Conservation (phyloP, 2,113 vertebrate species). For the Gallinago paraguaiae region DNA sequence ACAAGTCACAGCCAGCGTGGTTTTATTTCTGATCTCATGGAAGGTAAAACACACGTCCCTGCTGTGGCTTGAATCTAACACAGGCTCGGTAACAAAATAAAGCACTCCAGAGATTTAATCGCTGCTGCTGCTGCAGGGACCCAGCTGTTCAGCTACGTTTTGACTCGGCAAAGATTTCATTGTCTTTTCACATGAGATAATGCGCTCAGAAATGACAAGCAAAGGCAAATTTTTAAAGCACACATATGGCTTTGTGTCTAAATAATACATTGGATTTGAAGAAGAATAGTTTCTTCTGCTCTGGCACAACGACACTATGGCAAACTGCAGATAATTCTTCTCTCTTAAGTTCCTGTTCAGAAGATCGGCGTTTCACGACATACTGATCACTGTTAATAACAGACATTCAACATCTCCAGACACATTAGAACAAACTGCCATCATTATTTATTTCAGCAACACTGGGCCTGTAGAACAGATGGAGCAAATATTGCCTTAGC, state of each 20-base stretch:
- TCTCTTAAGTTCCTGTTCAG: background rate
- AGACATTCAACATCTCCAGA: background rate
- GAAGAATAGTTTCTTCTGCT: background rate
- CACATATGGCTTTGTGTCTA: background rate
- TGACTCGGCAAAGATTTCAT: constrained; percentile 2
- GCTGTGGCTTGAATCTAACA: background rate
- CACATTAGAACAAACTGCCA: background rate
- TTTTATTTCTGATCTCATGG: background rate
- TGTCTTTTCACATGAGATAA: background rate
- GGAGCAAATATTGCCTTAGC: background rate
- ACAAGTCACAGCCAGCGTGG: background rate
- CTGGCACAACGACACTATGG: background rate
- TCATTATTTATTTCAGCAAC: background rate
- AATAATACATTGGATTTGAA: background rate
- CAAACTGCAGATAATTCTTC: background rate
- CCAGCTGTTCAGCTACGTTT: constrained; percentile 46
- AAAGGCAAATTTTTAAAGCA: constrained; percentile 20
- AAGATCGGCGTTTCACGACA: background rate
- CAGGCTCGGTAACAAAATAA: background rate
- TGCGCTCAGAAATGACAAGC: background rate
- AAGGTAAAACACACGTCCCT: background rate
- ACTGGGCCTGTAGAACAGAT: background rate
- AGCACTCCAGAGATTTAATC: constrained; percentile 2
- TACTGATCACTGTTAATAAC: background rate
- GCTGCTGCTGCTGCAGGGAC: constrained; percentile 1